Evolutionary conservation across 1,140 invertebrate genomes (phyloP), one percentile per base, ranked within the genome.

Genomic region (Diprion similis): DNA sequence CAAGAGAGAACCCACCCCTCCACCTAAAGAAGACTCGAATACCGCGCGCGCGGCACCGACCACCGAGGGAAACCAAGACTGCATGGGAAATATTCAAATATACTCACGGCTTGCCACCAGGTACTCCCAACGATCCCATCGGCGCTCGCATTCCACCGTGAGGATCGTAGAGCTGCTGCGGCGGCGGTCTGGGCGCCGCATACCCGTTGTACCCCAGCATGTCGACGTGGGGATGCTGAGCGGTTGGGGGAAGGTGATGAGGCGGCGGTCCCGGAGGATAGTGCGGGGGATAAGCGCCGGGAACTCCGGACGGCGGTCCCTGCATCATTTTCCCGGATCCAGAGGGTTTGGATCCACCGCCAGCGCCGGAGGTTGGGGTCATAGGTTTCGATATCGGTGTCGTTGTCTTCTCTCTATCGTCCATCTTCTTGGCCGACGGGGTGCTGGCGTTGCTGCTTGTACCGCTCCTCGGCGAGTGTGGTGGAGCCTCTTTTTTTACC

Each of bases 61-160:
- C 11, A 11, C 8, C 37, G 37, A 68, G 17, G 46, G 10, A 46
- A 72, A 74, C 19, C 15, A 67, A 59, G 13, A 17, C 71, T 74
- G 47, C 51, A 68, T 72, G 48, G 48, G 59, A 18, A 70, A 73
- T 46, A 71, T 67, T 9, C 67, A 76, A 68, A 70, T 68, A 72
- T 73, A 95, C 95, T 95, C 91, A 97, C 95, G 96, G 95, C 91
- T 97, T 97, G 80, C 95, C 95, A 68, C 95, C 95, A 73, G 95
- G 93, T 80, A 96, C 94, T 15, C 91, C 90, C 68, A 91, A 89
- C 0, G 83, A 77, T 9, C 90, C 87, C 78, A 91, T 83, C 15
- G 88, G 78, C 37, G 90, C 89, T 77, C 93, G 88, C 89, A 94
- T 92, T 69, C 90, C 89, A 47, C 87, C 88, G 79, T 93, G 92